A percentile compares a stretch with the other conserved stretches of the same genome.
Evolutionary conservation across 2,888 invertebrate species (phyloP).

Genomic region (Allolobophora icterica): DNA sequence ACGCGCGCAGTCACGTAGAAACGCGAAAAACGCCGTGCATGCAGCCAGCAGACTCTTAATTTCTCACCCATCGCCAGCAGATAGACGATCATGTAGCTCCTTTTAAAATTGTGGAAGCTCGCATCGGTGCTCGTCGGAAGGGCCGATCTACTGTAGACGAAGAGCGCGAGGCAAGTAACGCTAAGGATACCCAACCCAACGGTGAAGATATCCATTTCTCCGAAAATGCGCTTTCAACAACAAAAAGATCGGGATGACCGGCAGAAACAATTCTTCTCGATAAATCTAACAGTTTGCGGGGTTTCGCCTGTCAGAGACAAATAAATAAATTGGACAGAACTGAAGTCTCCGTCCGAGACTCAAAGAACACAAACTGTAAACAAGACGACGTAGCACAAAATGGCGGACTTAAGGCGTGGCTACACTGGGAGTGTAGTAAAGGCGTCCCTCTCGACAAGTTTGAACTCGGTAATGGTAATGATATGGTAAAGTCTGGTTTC

Average conservation of each 20-base stretch:
- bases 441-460: not conserved
- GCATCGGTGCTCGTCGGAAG: conserved; percentile 59
- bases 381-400: not conserved
- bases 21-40: no score
- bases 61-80: conserved; percentile 66
- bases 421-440: not conserved
- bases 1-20: no score
- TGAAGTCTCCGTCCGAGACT: not conserved
- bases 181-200: conserved; percentile 57
- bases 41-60: not conserved
- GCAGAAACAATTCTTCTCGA: not conserved
- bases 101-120: conserved; percentile 64
- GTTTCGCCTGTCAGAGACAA: not conserved
- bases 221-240: not conserved
- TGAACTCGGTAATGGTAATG: no score
- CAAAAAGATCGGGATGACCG: not conserved
- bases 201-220: conserved; percentile 58
- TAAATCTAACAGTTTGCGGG: not conserved
- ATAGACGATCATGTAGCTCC: conserved; percentile 67
- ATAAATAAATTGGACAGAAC: not conserved
- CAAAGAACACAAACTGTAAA: not conserved
- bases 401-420: not conserved
- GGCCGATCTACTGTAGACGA: conserved; percentile 62
- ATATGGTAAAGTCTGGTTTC: no score
- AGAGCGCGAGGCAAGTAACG: conserved; percentile 62